Evolutionary conservation across 2,113 vertebrate species (phyloP), one percentile per base, ranked within the genome.

Genomic region (Melanostigma gelatinosum): DNA sequence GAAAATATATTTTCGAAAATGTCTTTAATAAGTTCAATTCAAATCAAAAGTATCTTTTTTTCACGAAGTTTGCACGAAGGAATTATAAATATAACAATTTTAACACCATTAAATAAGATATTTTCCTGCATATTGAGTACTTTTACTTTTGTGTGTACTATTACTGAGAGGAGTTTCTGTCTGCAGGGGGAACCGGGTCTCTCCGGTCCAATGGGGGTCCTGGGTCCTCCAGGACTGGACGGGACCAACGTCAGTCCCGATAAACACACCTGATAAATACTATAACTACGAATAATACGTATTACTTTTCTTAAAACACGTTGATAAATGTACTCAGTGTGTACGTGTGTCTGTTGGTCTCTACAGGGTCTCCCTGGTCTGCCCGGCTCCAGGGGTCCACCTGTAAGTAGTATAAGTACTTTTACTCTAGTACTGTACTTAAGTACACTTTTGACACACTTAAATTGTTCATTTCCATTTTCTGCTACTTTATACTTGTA

Each of bases 301-400:
- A 57, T 57, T 57, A 27, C 29, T 18, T 54, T 57, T 34, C 7
- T 61, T 34, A 16, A 58, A 29, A 58, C 27, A 8, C 16, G 27
- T 60, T 40, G 3, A 24, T 24, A 4, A 38, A 6, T 36, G 32
- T 61, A 34, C 29, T 32, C 32, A 36, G 27, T 62, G 29, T 64
- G 20, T 40, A 3, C 9, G 6, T 46, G 64, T 57, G 20, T 54
- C 13, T 50, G 63, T 46, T 0, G 68, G 54, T 63, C 18, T 85
- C 40, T 80, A 2, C 86, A 95, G 95, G 94, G 95, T 65, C 0
- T 44, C 0, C 76, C 82, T 20, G 95, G 94, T 75, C n/a, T 0
- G 1, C 61, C 90, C 12, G 95, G 95, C 24, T 11, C 0, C 27
- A 88, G 89, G 60, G 95, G 95, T 18, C 62, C 58, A 38, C 90